Percentiles rank a stretch among this genome's conserved stretches.
Evolutionary conservation across 2,888 invertebrate genomes (phyloP).

Genomic region (Argynnis bischoffii): DNA sequence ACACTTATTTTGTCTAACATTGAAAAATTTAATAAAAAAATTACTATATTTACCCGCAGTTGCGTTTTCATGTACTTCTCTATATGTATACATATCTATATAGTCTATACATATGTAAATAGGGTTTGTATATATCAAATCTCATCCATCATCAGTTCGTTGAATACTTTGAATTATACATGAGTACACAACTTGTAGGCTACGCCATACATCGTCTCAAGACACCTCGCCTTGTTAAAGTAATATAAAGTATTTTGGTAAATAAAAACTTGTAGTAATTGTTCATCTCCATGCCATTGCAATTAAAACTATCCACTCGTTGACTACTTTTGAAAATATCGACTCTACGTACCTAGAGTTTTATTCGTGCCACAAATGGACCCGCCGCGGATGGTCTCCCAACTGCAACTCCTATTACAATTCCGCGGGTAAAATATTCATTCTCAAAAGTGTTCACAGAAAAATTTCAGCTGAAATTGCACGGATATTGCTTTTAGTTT

Average conservation of each 20-base stretch:
- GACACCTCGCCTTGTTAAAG: background rate
- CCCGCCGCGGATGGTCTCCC: constrained; percentile 8
- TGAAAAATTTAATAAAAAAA: too few species aligned
- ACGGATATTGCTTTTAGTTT: constrained; percentile 24
- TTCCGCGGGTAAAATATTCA: constrained; percentile 20
- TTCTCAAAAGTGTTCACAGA: constrained; percentile 15
- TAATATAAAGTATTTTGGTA: background rate
- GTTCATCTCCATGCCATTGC: background rate
- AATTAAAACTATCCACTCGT: constrained; percentile 11
- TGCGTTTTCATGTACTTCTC: too few species aligned
- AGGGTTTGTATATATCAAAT: too few species aligned
- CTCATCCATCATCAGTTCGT: too few species aligned
- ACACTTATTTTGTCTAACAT: too few species aligned
- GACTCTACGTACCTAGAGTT: constrained; percentile 1
- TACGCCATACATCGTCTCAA: too few species aligned
- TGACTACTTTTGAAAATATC: constrained; percentile 13
- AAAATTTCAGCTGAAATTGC: constrained; percentile 19
- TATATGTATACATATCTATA: too few species aligned
- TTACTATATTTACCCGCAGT: too few species aligned
- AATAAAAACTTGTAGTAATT: background rate
- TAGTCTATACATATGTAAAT: too few species aligned
- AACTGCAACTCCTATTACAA: constrained; percentile 15
- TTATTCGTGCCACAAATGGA: constrained; percentile 19
- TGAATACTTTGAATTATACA: too few species aligned
- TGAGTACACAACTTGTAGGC: too few species aligned